A percentile compares a stretch with the other conserved stretches of the same genome.
These are phyloP conservation scores for Porites evermanni DNA, from an alignment of 92 coral and sea anemone species.

Conservation along the genomic window DNA sequence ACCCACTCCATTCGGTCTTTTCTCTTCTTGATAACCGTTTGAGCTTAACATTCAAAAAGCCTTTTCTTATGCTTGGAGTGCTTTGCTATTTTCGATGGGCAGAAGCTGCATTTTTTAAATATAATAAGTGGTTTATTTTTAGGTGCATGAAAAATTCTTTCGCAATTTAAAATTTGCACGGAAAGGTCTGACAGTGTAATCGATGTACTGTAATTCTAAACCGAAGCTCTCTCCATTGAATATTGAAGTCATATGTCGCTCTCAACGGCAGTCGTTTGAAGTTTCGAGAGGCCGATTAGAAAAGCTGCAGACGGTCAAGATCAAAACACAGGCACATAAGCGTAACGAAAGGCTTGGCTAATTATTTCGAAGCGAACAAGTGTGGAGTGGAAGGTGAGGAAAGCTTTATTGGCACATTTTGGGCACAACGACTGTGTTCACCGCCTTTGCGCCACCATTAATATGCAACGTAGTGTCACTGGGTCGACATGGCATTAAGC, in stretches of 20 bases:
- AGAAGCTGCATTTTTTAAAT: slow-evolving; percentile 26
- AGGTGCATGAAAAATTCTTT: slow-evolving; percentile 29
- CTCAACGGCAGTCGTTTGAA: slow-evolving; percentile 38
- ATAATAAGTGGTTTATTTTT: slow-evolving; percentile 47
- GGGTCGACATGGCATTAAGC: neutral
- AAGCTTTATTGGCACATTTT: slow-evolving; percentile 46
- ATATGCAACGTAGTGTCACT: slow-evolving; percentile 37
- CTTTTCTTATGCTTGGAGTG: slow-evolving; percentile 20
- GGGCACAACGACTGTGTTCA: neutral
- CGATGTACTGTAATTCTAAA: slow-evolving; percentile 27
- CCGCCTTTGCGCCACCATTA: slow-evolving; percentile 3
- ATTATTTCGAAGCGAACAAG: slow-evolving; percentile 12
- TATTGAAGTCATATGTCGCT: slow-evolving; percentile 55
- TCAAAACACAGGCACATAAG: slow-evolving; percentile 55
- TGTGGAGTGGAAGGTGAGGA: slow-evolving; percentile 53
- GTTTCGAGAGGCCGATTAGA: slow-evolving; percentile 53
- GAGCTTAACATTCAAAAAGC: slow-evolving; percentile 21
- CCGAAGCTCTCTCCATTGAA: slow-evolving; percentile 32
- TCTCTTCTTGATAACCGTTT: slow-evolving; percentile 10
- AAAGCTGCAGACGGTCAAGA: slow-evolving; percentile 54
- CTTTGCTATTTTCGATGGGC: slow-evolving; percentile 34
- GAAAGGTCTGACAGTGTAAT: slow-evolving; percentile 25
- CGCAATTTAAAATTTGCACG: slow-evolving; percentile 33
- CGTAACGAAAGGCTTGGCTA: slow-evolving; percentile 47
- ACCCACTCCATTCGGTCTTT: neutral